Base-by-base conservation (phyloP, 2,797 vertebrate species). In the Hemibagrus guttatus region DNA sequence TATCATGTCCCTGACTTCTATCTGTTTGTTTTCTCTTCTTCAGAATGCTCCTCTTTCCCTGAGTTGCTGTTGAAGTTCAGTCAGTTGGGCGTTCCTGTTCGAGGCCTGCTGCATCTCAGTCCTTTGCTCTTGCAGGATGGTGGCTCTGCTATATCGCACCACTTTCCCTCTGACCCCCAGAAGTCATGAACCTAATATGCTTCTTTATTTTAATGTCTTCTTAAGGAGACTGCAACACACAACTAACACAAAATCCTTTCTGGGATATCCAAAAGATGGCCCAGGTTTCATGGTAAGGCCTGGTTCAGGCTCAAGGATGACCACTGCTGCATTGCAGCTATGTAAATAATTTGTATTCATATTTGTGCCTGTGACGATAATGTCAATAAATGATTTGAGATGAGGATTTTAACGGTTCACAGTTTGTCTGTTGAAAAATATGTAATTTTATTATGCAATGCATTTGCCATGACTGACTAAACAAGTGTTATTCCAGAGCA, bases 21-120 rank as follows among this genome's bases (percentile, higher is more conserved):
- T 42, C 35, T 81, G 58, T 56, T 79, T 8, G 0, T 86, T 81
- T 42, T 88, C 28, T 87, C 16, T 84, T 35, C 46, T 92, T 59
- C 87, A 99, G 98, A 96, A 86, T 96, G 94, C 93, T 93, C 91
- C 1, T 96, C 94, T 54, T 96, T 99, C 56, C 96, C 97, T 0
- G 97, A 98, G 87, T 91, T 99, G 63, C 91, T 99, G 86, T 88
- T 96, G 72, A 96, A 94, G 86, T 96, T 97, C 92, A 95, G 94
- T 88, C 95, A 92, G 90, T 90, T 97, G 91, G 96, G 95, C 0
- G 93, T 99, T 92, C 98, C 97, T 0, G 95, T 98, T 19, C 95
- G 97, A 63, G 97, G 97, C 0, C 89, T 99, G 63, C 94, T 99
- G 4, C 95, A 97, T 74, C 94, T 99, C 71, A 95, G 94, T 0